Conservation (phyloP, 1,140 invertebrate genomes). For the Diabrotica undecimpunctata region DNA sequence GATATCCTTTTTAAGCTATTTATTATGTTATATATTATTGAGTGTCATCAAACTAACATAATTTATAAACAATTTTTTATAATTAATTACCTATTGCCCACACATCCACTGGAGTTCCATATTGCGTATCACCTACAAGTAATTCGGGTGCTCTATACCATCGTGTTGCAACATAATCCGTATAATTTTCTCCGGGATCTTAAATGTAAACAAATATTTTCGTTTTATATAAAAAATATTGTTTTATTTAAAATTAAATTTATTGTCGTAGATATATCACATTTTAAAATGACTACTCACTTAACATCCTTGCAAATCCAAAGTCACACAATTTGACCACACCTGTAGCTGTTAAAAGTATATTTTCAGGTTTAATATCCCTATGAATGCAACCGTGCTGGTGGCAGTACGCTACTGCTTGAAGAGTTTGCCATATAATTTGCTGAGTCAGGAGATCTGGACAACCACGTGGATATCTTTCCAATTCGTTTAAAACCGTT, state of each 20-base stretch:
- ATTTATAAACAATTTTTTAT: too few species aligned
- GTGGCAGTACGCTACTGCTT: conserved; percentile 95
- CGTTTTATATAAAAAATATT: background rate
- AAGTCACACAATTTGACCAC: conserved; percentile 98
- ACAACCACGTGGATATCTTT: conserved; percentile 72
- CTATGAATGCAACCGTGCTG: conserved; percentile 93
- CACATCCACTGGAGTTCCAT: conserved; percentile 94
- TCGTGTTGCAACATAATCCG: conserved; percentile 97
- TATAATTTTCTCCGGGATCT: conserved; percentile 94
- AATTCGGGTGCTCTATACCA: conserved; percentile 98
- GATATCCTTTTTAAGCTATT: background rate
- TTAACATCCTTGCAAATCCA: conserved; percentile 95
- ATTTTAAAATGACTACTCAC: conserved; percentile 55
- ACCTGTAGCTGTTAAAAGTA: conserved; percentile 88
- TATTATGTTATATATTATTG: conserved; percentile 8
- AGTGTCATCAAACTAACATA: too few species aligned
- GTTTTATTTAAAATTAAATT: too few species aligned
- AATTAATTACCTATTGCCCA: conserved; percentile 78
- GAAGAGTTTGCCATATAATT: conserved; percentile 92
- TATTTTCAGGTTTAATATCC: conserved; percentile 99
- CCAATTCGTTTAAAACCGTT: conserved; percentile 94
- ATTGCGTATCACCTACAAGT: conserved; percentile 95
- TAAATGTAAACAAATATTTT: conserved; percentile 21
- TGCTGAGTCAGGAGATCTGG: conserved; percentile 86
- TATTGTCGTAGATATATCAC: too few species aligned